Conservation (phyloP, 2,888 invertebrate species). For the Perizoma affinitatum region DNA sequence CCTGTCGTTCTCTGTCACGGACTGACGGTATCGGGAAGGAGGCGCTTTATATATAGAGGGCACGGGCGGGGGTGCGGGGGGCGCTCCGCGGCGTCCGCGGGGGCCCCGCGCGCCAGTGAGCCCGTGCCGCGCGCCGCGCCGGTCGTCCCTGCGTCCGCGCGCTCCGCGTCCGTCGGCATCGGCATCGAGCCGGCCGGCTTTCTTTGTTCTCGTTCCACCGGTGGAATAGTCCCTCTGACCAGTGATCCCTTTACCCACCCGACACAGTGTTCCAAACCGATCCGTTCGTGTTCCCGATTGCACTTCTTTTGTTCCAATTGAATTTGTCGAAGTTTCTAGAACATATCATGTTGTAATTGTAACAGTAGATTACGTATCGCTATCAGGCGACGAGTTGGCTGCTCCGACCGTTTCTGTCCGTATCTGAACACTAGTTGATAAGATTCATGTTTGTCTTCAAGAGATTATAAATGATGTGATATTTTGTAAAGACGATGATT, state of each 20-base stretch:
- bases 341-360: constrained; percentile 42
- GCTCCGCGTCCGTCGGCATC: constrained; percentile 50
- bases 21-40: constrained; percentile 74
- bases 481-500: constrained; percentile 13
- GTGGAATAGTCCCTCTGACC: constrained; percentile 31
- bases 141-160: constrained; percentile 62
- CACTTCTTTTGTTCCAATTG: constrained; percentile 32
- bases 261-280: neutral
- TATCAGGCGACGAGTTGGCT: constrained; percentile 43
- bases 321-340: constrained; percentile 43
- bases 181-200: constrained; percentile 70
- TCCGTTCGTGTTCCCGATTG: neutral
- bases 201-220: constrained; percentile 69
- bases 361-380: constrained; percentile 37
- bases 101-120: constrained; percentile 76
- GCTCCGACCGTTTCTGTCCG: constrained; percentile 29
- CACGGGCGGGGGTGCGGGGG: constrained; percentile 69
- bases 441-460: constrained; percentile 33
- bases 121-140: constrained; percentile 51
- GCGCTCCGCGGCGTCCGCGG: constrained; percentile 68
- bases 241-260: constrained; percentile 11
- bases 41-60: constrained; percentile 75
- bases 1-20: constrained; percentile 79
- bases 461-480: constrained; percentile 25
- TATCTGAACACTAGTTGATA: constrained; percentile 37